A percentile compares a stretch with the other conserved stretches of the same genome.
phyloP scores from a whole-genome alignment of 2,113 vertebrate genomes.

The Heterotis niloticus region DNA sequence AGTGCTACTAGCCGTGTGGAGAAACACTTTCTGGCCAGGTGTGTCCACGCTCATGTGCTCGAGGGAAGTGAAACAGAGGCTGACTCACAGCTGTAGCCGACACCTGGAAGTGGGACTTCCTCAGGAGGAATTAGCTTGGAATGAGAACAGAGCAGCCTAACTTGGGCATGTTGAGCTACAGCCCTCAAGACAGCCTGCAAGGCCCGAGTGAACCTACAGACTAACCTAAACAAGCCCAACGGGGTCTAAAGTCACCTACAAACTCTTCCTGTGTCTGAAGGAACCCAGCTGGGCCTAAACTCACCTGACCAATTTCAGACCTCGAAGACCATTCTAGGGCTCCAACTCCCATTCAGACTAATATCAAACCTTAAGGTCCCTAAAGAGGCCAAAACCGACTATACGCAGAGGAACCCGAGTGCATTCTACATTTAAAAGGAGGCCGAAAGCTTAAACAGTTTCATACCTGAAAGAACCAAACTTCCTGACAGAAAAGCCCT shows the following conservation, averaged over 20 bases:
- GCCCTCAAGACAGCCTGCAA: slow-evolving; percentile 35
- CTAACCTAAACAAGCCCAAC: not conserved
- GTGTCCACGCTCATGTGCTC: slow-evolving; percentile 48
- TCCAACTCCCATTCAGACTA: too few species aligned
- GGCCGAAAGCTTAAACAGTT: too few species aligned
- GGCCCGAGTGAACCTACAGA: not conserved
- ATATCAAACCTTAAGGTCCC: too few species aligned
- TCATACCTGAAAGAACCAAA: too few species aligned
- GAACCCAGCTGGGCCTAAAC: not conserved
- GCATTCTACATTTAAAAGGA: too few species aligned
- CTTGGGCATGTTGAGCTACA: not conserved
- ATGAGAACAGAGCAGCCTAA: slow-evolving; percentile 50
- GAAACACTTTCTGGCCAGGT: slow-evolving; percentile 37
- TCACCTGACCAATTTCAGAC: not conserved
- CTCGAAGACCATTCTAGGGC: too few species aligned
- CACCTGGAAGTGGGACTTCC: slow-evolving; percentile 56
- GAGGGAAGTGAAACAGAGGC: slow-evolving; percentile 43
- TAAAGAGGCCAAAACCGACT: too few species aligned
- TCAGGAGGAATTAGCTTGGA: slow-evolving; percentile 65
- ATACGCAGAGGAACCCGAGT: too few species aligned
- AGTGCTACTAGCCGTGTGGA: not conserved
- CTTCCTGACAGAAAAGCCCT: too few species aligned
- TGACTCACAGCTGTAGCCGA: slow-evolving; percentile 45
- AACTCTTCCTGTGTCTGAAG: not conserved
- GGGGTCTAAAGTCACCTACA: not conserved